Conservation (phyloP, 2,888 invertebrate species). For the Chaetogeoica ovagalla region DNA sequence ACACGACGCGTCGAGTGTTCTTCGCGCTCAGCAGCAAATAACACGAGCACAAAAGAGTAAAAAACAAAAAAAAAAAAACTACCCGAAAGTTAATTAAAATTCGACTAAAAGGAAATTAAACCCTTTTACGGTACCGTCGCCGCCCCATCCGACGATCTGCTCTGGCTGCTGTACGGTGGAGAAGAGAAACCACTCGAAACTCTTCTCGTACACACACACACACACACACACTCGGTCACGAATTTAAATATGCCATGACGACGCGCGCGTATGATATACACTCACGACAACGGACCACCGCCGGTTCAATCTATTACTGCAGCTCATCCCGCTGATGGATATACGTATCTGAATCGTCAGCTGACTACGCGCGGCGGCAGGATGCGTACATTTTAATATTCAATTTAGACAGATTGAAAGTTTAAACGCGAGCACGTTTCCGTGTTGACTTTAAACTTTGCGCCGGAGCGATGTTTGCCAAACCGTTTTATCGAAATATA, state of each 20-base stretch:
- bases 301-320: too few species aligned
- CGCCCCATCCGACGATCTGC: background rate
- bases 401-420: conserved; percentile 50
- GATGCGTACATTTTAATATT: background rate
- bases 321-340: too few species aligned
- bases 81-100: conserved; percentile 33
- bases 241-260: conserved; percentile 20
- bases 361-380: background rate
- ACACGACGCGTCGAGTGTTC: too few species aligned
- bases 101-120: conserved; percentile 38
- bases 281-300: background rate
- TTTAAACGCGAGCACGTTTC: conserved; percentile 4
- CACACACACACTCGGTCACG: conserved; percentile 1
- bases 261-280: background rate
- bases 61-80: background rate
- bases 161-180: too few species aligned
- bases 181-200: conserved; percentile 10
- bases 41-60: background rate
- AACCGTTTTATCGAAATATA: conserved; percentile 25
- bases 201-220: background rate
- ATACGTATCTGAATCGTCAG: background rate
- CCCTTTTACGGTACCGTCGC: conserved; percentile 3
- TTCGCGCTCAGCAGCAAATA: background rate
- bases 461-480: conserved; percentile 33
- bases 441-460: conserved; percentile 51